These are phyloP conservation scores for Lepidochitona cinerea DNA, from an alignment of 2,888 invertebrate species.

Conservation along the genomic window DNA sequence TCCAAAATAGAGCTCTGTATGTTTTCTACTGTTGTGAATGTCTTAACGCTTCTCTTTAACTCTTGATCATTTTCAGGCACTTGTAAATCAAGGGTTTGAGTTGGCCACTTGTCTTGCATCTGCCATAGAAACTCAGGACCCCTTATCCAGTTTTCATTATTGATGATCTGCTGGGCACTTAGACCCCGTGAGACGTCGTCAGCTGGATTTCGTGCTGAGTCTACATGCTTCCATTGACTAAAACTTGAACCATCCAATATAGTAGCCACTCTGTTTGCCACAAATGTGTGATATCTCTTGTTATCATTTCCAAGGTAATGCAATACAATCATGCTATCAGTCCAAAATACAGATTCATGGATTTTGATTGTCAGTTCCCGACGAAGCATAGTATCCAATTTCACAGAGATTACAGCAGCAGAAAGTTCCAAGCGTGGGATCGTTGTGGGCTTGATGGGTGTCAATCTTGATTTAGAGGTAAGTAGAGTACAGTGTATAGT, in stretches of 20 bases:
- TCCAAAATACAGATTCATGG: slow-evolving; percentile 15
- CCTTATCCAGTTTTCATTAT: too few relatives aligned
- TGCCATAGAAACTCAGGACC: too few relatives aligned
- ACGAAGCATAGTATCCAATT: not conserved
- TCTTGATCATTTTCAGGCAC: too few relatives aligned
- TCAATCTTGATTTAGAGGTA: slow-evolving; percentile 13
- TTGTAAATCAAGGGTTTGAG: too few relatives aligned
- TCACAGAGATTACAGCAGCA: slow-evolving; percentile 18
- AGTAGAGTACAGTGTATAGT: not conserved
- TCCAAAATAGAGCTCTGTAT: too few relatives aligned
- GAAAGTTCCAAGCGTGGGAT: slow-evolving; percentile 22
- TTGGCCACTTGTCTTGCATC: too few relatives aligned
- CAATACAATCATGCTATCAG: slow-evolving; percentile 23
- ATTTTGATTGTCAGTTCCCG: slow-evolving; percentile 2
- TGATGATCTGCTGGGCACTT: too few relatives aligned
- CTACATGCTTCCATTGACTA: not conserved
- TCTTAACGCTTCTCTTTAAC: too few relatives aligned
- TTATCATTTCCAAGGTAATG: slow-evolving; percentile 22
- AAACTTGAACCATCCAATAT: not conserved
- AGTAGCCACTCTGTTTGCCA: slow-evolving; percentile 16
- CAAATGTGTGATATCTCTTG: slow-evolving; percentile 22
- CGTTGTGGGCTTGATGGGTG: slow-evolving; percentile 22
- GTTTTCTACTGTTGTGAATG: too few relatives aligned
- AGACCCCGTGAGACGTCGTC: too few relatives aligned
- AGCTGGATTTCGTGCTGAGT: not conserved